phyloP scores from a whole-genome alignment of 2,888 invertebrate species.

The Charanyca ferruginea region DNA sequence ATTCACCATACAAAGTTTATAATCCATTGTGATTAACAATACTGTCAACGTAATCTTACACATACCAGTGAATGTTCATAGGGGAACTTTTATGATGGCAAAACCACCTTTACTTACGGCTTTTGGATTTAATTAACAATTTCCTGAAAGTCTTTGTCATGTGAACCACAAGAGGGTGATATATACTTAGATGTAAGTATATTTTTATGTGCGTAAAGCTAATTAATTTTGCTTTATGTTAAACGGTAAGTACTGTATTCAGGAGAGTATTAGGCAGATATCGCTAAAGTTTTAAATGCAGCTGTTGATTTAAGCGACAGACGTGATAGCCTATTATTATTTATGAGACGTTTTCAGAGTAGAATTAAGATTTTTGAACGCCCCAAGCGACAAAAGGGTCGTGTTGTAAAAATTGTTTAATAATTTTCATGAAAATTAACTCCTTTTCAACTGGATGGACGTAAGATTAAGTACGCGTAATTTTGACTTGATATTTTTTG shows the following conservation, averaged over 20 bases:
- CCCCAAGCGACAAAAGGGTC: constrained; percentile 43
- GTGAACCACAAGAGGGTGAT: constrained; percentile 66
- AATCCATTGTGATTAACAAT: constrained; percentile 53
- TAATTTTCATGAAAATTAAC: constrained; percentile 34
- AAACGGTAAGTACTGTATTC: constrained; percentile 5
- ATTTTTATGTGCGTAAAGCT: constrained; percentile 45
- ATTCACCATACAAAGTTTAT: constrained; percentile 50
- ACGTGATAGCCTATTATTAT: constrained; percentile 55
- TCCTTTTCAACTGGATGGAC: constrained; percentile 1
- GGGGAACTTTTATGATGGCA: constrained; percentile 81
- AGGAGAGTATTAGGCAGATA: constrained; percentile 25
- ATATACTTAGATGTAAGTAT: constrained; percentile 62
- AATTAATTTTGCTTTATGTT: constrained; percentile 37
- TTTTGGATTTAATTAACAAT: constrained; percentile 83
- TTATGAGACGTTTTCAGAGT: constrained; percentile 51
- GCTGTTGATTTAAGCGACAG: constrained; percentile 44
- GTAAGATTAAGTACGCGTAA: background rate
- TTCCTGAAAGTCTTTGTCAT: constrained; percentile 76
- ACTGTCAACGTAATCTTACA: constrained; percentile 64
- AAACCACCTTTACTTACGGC: constrained; percentile 79
- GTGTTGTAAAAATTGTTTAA: constrained; percentile 39
- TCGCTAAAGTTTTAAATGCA: constrained; percentile 31
- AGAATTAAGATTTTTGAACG: constrained; percentile 52
- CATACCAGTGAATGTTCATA: constrained; percentile 72
- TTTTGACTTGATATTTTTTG: no score